Evolutionary conservation across 2,888 invertebrate genomes (phyloP), one percentile per base, ranked within the genome.

Genomic region (Leucoma salicis): DNA sequence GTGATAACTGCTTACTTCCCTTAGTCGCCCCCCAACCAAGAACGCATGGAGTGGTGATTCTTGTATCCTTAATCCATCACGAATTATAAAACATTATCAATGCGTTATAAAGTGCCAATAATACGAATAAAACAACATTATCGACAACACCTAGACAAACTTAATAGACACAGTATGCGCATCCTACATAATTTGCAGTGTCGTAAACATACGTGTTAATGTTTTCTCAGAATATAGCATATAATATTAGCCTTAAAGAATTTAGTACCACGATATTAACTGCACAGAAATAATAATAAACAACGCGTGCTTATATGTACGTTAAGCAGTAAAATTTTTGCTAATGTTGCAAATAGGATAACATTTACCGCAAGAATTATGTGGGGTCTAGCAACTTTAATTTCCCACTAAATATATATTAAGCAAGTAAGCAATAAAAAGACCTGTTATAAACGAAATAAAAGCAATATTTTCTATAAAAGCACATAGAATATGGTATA

Each of bases 381-480:
- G 43, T 33, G 38, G 31, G 39, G 42, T 27, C 42, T 40, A 39
- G 29, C 42, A 31, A 41, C 41, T 43, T 42, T 45, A 41, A 52
- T 52, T 55, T 16, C n/a, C n/a, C n/a, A n/a, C n/a, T 31, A 24
- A 39, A 39, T 21, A 21, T 3, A 8, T 8, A 21, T 21, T 40
- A 42, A 25, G 34, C 37, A 21, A 2, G 39, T 41, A 34, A 27
- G 25, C 31, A 15, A 50, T 45, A 33, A 46, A 57, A 54, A 48
- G 32, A 18, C 41, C 33, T 37, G 36, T 43, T 38, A 45, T 45
- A 43, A 51, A 47, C 45, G 52, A 45, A 49, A 58, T 59, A 58
- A 56, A 55, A 53, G 45, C 51, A 63, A 65, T 65, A 50, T 59
- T 63, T 69, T n/a, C n/a, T 65, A 70, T 64, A 46, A 61, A 60